Conservation (phyloP, 2,113 vertebrate genomes). For the Gymnorhina tibicen region DNA sequence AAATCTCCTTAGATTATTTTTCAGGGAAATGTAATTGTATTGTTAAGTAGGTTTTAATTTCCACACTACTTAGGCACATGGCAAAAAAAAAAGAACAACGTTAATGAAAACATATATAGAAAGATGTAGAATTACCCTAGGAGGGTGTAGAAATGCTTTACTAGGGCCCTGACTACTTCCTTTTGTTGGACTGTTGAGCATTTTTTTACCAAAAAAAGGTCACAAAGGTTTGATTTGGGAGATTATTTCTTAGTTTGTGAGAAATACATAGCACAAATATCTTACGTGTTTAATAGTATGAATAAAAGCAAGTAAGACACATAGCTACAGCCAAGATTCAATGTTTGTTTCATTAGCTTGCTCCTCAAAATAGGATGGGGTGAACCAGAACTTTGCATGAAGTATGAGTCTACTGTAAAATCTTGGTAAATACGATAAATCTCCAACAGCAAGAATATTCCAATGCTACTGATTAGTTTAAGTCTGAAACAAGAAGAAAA, state of each 20-base stretch:
- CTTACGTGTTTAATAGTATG: background rate
- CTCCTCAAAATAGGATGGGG: background rate
- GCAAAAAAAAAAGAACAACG: background rate
- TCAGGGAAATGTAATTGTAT: background rate
- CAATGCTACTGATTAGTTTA: background rate
- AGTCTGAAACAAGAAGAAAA: background rate
- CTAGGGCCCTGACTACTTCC: background rate
- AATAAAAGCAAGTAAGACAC: background rate
- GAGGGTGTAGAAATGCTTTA: background rate
- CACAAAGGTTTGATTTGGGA: background rate
- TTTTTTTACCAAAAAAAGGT: background rate
- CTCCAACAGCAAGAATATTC: background rate
- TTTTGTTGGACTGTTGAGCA: background rate
- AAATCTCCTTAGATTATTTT: background rate
- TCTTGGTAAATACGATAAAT: background rate
- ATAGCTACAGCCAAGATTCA: background rate
- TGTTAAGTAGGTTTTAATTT: background rate
- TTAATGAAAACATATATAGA: background rate
- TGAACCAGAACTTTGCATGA: background rate
- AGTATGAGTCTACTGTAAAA: background rate
- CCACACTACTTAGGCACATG: background rate
- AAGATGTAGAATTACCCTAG: background rate
- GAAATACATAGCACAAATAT: background rate
- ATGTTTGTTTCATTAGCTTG: background rate
- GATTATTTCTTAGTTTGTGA: background rate